These are phyloP conservation scores for Noctilio leporinus DNA, from an alignment of 2,113 vertebrate genomes.

Conservation along the genomic window DNA sequence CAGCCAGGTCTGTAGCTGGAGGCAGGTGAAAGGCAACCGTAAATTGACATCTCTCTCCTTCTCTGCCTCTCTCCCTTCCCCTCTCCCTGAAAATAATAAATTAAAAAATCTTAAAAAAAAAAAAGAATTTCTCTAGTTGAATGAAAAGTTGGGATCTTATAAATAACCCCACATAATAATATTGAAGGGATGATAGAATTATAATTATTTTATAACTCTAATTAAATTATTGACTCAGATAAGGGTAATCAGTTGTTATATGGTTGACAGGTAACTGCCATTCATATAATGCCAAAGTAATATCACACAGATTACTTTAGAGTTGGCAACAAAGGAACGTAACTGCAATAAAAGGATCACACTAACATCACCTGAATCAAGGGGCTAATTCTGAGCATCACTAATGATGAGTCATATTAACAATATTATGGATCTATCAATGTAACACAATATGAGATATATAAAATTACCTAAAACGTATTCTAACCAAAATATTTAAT, in stretches of 20 bases:
- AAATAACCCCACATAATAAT: background rate
- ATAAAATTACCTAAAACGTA: background rate
- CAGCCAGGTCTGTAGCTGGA: too few relatives aligned
- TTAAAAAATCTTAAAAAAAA: too few relatives aligned
- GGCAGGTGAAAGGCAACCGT: too few relatives aligned
- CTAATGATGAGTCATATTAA: background rate
- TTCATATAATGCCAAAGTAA: background rate
- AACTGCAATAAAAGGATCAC: background rate
- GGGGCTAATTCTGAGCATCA: background rate
- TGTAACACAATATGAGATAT: background rate
- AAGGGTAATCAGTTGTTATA: background rate
- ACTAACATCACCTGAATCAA: background rate
- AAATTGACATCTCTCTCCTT: too few relatives aligned
- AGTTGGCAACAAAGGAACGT: background rate
- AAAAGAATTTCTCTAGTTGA: background rate
- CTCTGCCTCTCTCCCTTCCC: too few relatives aligned
- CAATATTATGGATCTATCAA: background rate
- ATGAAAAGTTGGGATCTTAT: background rate
- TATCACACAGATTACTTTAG: background rate
- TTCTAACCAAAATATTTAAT: constrained; percentile 6
- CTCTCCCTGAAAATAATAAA: too few relatives aligned
- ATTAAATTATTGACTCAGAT: background rate
- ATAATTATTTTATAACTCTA: background rate
- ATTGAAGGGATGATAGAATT: background rate
- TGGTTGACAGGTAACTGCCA: background rate